Conservation (phyloP, 2,797 vertebrate species). For the Choloepus didactylus region DNA sequence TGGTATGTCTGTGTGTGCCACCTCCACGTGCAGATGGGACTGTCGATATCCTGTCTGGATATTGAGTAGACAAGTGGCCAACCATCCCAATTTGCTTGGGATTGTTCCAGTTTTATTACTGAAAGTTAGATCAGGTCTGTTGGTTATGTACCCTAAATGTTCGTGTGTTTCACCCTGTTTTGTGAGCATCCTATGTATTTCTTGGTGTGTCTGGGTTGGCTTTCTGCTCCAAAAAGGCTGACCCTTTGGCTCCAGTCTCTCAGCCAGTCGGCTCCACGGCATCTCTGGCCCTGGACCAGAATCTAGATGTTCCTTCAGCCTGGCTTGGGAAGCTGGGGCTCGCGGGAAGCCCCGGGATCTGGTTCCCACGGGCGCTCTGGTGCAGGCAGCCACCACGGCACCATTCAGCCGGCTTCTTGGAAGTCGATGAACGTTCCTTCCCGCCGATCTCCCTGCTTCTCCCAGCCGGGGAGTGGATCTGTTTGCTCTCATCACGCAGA, state of each 20-base stretch:
- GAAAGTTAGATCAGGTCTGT: background rate
- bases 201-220: background rate
- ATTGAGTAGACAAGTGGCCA: background rate
- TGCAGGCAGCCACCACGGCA: slow-evolving; percentile 54
- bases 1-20: background rate
- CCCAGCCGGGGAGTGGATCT: slow-evolving; percentile 17
- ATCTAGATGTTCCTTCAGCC: background rate
- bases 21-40: background rate
- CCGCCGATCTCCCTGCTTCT: background rate
- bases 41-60: background rate
- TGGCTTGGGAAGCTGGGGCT: background rate
- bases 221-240: background rate
- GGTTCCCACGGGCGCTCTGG: slow-evolving; percentile 3
- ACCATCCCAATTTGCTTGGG: background rate
- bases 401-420: slow-evolving; percentile 69
- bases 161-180: background rate
- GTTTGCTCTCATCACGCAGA: background rate
- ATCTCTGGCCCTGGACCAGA: background rate
- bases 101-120: background rate
- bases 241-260: background rate
- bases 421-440: slow-evolving; percentile 41
- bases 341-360: background rate
- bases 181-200: background rate
- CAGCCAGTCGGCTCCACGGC: background rate
- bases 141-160: background rate